Base-by-base conservation (phyloP, 1,140 invertebrate species). In the Papilio glaucus region DNA sequence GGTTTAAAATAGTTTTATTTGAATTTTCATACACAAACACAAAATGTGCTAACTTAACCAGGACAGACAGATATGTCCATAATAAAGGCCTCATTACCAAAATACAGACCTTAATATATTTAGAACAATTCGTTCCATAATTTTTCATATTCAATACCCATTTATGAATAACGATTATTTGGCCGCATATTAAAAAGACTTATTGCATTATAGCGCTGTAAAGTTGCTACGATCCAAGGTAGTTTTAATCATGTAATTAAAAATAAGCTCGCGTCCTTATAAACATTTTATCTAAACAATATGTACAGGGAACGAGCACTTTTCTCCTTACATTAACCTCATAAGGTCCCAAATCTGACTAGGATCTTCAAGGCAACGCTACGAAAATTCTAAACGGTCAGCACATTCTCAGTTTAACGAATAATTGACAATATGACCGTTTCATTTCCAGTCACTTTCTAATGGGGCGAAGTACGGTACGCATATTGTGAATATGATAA, bases 1-100 rank as follows among this genome's bases (percentile, higher is more conserved):
- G 67, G 57, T 74, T 75, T 65, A 70, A 73, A 77, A 73, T 71
- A 71, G 60, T 82, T 77, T 80, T 75, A 82, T 79, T 76, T 73
- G 72, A 74, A 75, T 76, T 67, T 77, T 75, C 68, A 79, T 81
- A 81, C 76, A 76, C 74, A 82, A 80, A 85, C 72, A 77, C 78
- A 76, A 74, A 49, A 69, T 69, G 29, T 62, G 74, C 70, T 75
- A 72, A 71, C 71, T 76, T 75, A 73, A 75, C 49, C 71, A 76
- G 45, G 45, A 15, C 38, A 72, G 75, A 77, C 76, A 77, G n/a
- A n/a, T 77, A 74, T 78, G 79, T 83, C 82, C 77, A 78, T 77
- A 83, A 80, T 68, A 79, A 85, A 85, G 84, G 82, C 82, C 76
- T 79, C 63, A 75, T 83, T 81, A 79, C 78, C 73, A 81, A 53